Conservation (phyloP, 2,113 vertebrate species). For the Pipra filicauda region DNA sequence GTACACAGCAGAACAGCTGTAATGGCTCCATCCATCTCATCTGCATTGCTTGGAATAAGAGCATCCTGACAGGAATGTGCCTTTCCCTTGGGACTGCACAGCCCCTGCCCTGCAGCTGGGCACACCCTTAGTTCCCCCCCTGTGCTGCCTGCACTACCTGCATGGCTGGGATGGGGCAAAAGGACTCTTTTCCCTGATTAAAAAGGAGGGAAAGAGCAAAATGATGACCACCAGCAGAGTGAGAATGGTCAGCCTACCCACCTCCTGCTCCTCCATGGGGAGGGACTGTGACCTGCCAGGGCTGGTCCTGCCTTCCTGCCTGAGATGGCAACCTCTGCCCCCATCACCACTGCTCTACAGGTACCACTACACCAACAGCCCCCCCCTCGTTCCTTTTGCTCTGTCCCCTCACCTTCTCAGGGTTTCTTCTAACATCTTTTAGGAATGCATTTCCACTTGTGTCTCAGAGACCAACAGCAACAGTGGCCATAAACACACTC, state of each 20-base stretch:
- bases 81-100: background rate
- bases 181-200: rapidly evolving
- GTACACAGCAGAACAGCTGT: background rate
- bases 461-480: background rate
- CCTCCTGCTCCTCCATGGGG: background rate
- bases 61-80: background rate
- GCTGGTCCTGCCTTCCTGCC: background rate
- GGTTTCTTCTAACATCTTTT: background rate
- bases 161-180: background rate
- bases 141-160: background rate
- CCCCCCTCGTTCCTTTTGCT: background rate
- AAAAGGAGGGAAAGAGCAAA: background rate
- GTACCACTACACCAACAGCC: background rate
- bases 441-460: background rate
- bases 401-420: background rate
- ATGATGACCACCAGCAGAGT: background rate
- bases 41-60: background rate
- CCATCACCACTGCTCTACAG: background rate
- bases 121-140: background rate
- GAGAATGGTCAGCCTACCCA: background rate
- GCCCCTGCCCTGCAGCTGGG: background rate
- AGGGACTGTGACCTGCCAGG: background rate
- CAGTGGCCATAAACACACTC: background rate
- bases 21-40: background rate
- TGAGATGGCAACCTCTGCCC: background rate